phyloP scores from a whole-genome alignment of 2,113 vertebrate genomes.

The Brevimyrus niger region DNA sequence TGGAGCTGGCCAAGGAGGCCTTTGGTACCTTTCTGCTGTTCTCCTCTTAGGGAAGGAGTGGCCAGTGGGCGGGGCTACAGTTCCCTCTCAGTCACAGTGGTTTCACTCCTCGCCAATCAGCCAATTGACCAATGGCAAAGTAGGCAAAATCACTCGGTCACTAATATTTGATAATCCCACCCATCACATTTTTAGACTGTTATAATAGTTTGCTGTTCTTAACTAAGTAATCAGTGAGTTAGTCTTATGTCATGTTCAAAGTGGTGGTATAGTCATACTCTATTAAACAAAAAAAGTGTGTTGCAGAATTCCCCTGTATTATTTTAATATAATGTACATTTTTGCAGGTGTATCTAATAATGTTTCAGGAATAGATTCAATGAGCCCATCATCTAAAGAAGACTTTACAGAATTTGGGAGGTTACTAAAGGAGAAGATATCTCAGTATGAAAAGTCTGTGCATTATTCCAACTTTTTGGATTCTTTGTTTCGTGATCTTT shows the following conservation, averaged over 20 bases:
- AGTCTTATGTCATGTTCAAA: not conserved
- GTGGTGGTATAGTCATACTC: not conserved
- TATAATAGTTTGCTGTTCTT: not conserved
- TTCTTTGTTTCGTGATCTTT: conserved; percentile 84
- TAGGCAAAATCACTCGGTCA: not conserved
- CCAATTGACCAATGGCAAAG: not conserved
- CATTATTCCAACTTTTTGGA: conserved; percentile 91
- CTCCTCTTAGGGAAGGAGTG: not conserved
- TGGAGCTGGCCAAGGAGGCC: conserved; percentile 89
- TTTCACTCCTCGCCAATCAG: not conserved
- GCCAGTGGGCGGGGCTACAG: not conserved
- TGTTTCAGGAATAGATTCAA: conserved; percentile 83
- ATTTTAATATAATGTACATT: not conserved
- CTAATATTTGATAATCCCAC: not conserved
- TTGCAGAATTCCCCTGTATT: not conserved
- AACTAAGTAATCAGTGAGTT: not conserved
- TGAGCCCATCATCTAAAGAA: conserved; percentile 91
- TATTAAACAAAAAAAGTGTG: not conserved
- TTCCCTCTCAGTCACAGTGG: not conserved
- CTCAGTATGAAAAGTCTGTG: conserved; percentile 84
- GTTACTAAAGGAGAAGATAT: conserved; percentile 89
- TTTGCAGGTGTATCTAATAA: conserved; percentile 68
- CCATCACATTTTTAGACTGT: not conserved
- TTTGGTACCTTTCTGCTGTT: conserved; percentile 68
- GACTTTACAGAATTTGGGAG: conserved; percentile 96